Conservation (phyloP, 2,888 invertebrate species). For the Apotomis betuletana region DNA sequence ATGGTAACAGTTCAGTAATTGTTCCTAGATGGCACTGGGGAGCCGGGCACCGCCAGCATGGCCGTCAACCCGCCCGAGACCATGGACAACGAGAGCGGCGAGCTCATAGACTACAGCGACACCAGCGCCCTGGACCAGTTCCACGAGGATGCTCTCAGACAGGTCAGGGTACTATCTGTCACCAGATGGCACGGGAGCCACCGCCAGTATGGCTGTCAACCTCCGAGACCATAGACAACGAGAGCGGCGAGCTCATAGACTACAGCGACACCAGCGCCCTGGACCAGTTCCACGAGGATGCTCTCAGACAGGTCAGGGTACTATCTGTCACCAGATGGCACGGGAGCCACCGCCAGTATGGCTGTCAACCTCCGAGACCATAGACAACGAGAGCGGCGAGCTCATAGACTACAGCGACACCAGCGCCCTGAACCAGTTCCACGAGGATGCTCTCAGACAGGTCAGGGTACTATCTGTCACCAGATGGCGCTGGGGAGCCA, state of each 20-base stretch:
- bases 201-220: too few species aligned
- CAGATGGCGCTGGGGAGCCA: slow-evolving; percentile 77
- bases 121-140: slow-evolving; percentile 87
- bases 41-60: too few species aligned
- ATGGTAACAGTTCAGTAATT: background rate
- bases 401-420: slow-evolving; percentile 62
- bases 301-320: slow-evolving; percentile 51
- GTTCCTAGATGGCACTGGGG: too few species aligned
- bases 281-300: slow-evolving; percentile 91
- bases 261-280: slow-evolving; percentile 81
- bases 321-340: too few species aligned
- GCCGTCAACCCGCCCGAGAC: slow-evolving; percentile 37
- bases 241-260: too few species aligned
- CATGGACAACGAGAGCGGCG: too few species aligned
- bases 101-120: slow-evolving; percentile 55
- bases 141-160: slow-evolving; percentile 86
- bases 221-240: too few species aligned
- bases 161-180: too few species aligned
- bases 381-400: too few species aligned
- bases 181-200: too few species aligned
- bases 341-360: too few species aligned
- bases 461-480: slow-evolving; percentile 1
- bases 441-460: slow-evolving; percentile 85
- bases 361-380: too few species aligned
- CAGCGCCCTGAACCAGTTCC: slow-evolving; percentile 87